Evolutionary conservation across 1,140 invertebrate genomes (phyloP), one percentile per base, ranked within the genome.

Genomic region (Zophobas morio): DNA sequence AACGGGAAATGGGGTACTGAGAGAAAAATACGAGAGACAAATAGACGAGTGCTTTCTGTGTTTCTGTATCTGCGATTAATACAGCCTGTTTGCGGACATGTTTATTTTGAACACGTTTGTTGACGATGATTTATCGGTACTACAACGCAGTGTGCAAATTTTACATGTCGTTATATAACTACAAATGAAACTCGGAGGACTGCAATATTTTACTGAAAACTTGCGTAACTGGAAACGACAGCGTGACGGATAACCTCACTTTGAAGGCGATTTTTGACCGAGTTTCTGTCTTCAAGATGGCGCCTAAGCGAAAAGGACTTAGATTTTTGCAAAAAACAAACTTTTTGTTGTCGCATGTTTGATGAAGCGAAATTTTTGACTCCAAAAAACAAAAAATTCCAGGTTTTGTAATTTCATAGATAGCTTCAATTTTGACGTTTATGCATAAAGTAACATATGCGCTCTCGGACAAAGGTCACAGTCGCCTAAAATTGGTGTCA

Each of bases 81-180:
- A 46, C 42, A 4, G 42, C 42, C 8, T 46, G 42, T 46, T 46
- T 46, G 8, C 8, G 3, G 42, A 46, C n/a, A 51, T 51, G 49
- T 51, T 51, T 51, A 20, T 51, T 51, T 51, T 51, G 49, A 51
- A 51, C 49, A 51, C 49, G 49, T 51, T 51, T n/a, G 6, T 51
- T 6, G n/a, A 46, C 42, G 4, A 20, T 51, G 49, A 51, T 51
- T 51, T 51, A 51, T 51, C n/a, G 49, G n/a, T 20, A 51, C 6
- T 51, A 51, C 4, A 51, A 51, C 4, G 49, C 20, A 51, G 20
- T 2, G n/a, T 51, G 49, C 20, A 51, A 20, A 51, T 51, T 51
- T 51, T 20, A 51, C 20, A 20, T 20, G n/a, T 6, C 49, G 20
- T 51, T 20, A 20, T 51, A 46, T 4, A 4, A 46, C 42, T 8